Evolutionary conservation across 2,113 vertebrate genomes (phyloP), one percentile per base, ranked within the genome.

Genomic region (Maccullochella peelii): DNA sequence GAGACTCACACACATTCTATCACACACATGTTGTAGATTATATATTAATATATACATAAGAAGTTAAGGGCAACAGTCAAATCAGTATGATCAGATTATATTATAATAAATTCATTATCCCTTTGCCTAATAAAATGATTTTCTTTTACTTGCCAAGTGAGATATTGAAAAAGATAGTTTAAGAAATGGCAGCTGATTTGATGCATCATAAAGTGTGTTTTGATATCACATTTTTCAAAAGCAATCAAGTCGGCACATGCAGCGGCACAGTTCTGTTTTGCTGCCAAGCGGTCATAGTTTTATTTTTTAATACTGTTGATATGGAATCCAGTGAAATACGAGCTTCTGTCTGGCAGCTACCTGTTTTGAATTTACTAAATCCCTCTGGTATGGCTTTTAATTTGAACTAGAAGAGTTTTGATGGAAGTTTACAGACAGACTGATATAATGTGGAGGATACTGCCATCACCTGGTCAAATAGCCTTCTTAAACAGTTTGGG

Each of bases 381-480:
- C 18, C 4, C 11, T 50, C 6, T 33, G 44, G 23, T n/a, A 36
- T 63, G 15, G 6, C 12, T 73, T 69, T 59, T 59, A 6, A 20
- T 47, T 40, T 55, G 25, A 54, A 62, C 1, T 30, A 5, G 20
- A 49, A 5, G 1, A 49, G 68, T 65, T 68, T 36, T 42, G 40
- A 20, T 42, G 21, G n/a, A 44, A 16, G 38, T 69, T 75, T 15
- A 7, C 18, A 50, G 33, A 65, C 30, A n/a, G 42, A 65, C 25
- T 65, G 71, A 59, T 2, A 72, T 75, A 23, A 61, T 27, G 20
- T 82, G 77, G 77, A 18, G 47, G 21, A 84, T 30, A 59, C 86
- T 87, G 88, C 88, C 89, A 82, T 75, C 89, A 77, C 23, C 89
- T 91, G 91, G 89, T 47, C 71, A 88, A 36, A 83, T 1, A 6